These are phyloP conservation scores for Acrobasis suavella DNA, from an alignment of 2,888 invertebrate species.

Conservation along the genomic window DNA sequence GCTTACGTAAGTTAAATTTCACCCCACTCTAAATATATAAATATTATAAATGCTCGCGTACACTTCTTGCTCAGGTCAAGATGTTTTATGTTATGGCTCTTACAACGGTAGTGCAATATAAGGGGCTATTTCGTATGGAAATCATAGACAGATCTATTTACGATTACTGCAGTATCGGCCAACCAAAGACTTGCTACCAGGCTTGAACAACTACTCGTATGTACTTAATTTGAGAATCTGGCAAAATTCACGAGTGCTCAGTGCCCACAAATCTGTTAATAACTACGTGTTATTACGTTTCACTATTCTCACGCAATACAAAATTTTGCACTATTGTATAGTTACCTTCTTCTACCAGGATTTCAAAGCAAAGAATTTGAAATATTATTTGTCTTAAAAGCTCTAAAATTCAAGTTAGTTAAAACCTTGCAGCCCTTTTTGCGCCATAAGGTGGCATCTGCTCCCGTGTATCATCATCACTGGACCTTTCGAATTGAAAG, in stretches of 20 bases:
- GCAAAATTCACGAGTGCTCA: too few species aligned
- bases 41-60: too few species aligned
- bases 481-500: constrained; percentile 33
- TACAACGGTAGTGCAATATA: not conserved
- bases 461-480: constrained; percentile 36
- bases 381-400: too few species aligned
- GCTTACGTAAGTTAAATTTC: too few species aligned
- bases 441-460: constrained; percentile 30
- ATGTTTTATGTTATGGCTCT: not conserved
- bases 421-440: not conserved
- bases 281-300: too few species aligned
- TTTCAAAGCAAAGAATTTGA: too few species aligned
- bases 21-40: too few species aligned
- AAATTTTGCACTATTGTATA: too few species aligned
- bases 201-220: not conserved
- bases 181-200: constrained; percentile 5
- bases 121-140: constrained; percentile 2
- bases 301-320: too few species aligned
- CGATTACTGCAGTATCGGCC: constrained; percentile 18
- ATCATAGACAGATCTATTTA: constrained; percentile 15
- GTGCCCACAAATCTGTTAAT: too few species aligned
- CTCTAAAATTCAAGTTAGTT: too few species aligned
- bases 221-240: not conserved
- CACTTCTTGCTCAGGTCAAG: not conserved
- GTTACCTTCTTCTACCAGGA: too few species aligned